phyloP scores from a whole-genome alignment of 1,140 invertebrate genomes.

The Drosophila varians region DNA sequence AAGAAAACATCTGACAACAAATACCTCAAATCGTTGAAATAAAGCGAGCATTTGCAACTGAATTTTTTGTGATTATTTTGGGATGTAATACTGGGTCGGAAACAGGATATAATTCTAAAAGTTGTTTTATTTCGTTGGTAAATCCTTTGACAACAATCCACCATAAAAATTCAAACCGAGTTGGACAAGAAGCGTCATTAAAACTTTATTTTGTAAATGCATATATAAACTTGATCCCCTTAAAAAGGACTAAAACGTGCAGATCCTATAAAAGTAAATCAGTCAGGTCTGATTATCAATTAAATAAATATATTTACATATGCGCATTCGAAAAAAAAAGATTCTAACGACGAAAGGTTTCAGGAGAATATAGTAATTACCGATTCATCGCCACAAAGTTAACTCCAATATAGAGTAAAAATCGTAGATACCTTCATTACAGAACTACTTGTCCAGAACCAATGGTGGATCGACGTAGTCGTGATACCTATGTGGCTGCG shows the following conservation, averaged over 20 bases:
- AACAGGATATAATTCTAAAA: no score
- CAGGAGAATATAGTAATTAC: not conserved
- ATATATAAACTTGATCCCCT: no score
- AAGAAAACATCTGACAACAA: conserved; percentile 41
- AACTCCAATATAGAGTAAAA: not conserved
- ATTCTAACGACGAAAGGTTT: not conserved
- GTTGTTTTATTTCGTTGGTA: no score
- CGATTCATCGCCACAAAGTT: not conserved
- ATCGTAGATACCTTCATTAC: not conserved
- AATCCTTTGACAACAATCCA: no score
- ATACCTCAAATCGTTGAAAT: conserved; percentile 65
- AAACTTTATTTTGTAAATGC: not conserved
- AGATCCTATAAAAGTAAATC: not conserved
- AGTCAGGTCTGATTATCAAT: not conserved
- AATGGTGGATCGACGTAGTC: conserved; percentile 48
- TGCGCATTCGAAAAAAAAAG: not conserved
- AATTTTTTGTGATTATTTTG: conserved; percentile 22
- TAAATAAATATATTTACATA: conserved; percentile 23
- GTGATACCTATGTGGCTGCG: not conserved
- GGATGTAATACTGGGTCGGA: not conserved
- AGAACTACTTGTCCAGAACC: conserved; percentile 52
- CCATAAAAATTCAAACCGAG: no score
- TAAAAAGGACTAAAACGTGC: no score
- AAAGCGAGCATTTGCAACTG: conserved; percentile 57
- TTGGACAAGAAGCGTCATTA: no score